Evolutionary conservation across 2,888 invertebrate genomes (phyloP).

Genomic region (Hipparchia sbordonii): DNA sequence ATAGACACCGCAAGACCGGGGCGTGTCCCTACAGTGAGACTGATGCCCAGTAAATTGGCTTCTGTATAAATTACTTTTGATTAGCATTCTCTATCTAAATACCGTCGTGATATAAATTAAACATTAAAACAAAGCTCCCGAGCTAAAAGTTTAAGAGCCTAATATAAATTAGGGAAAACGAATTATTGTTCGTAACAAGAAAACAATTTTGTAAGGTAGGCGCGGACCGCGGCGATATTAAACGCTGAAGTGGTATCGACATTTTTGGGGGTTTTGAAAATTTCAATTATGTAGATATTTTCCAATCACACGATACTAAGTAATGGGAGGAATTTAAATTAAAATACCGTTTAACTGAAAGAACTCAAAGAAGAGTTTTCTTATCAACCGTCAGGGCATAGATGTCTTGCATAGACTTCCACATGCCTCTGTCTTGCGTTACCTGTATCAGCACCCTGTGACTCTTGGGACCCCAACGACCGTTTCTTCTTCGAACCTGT

Average conservation of each 20-base stretch:
- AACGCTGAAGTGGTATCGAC: not conserved
- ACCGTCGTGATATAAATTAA: conserved; percentile 55
- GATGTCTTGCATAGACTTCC: too few species aligned
- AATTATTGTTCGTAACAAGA: conserved; percentile 65
- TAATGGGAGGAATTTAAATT: not conserved
- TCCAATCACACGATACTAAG: not conserved
- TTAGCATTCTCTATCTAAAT: conserved; percentile 32
- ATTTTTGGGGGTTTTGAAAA: not conserved
- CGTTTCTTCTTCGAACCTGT: too few species aligned
- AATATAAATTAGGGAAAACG: conserved; percentile 65
- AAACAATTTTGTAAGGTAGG: conserved; percentile 59
- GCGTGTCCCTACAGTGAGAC: too few species aligned
- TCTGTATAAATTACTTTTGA: conserved; percentile 24
- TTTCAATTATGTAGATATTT: not conserved
- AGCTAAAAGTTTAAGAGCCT: conserved; percentile 61
- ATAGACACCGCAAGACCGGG: too few species aligned
- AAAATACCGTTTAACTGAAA: not conserved
- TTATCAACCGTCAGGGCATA: too few species aligned
- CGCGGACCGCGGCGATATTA: not conserved
- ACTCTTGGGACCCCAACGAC: too few species aligned
- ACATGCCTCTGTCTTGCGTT: too few species aligned
- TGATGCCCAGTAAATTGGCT: not conserved
- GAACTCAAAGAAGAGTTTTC: too few species aligned
- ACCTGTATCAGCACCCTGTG: too few species aligned
- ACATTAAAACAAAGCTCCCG: conserved; percentile 54